Evolutionary conservation across 1,140 invertebrate genomes (phyloP), one percentile per base, ranked within the genome.

Genomic region (Zaprionus camerounensis): DNA sequence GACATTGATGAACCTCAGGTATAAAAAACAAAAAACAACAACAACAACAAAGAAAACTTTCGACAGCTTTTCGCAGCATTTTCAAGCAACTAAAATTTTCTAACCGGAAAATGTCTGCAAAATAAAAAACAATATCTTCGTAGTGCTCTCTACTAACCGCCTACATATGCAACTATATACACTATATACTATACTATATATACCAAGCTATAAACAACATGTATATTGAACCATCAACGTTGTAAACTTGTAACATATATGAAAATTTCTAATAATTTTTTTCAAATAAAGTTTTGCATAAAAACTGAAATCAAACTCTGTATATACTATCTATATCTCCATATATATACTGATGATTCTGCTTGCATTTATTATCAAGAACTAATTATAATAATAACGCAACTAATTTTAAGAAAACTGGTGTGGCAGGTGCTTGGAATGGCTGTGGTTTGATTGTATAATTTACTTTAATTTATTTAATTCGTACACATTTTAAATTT

Each of bases 281-380:
- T 58, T 86, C 70, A 81, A 84, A 85, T 85, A 84, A 84, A 85
- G 78, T 81, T 71, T 84, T 84, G 78, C 82, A 84, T 72, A 46
- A 61, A 65, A 82, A 84, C 81, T 80, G 69, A 77, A 74, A 74
- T 5, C 6, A 59, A 55, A 53, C n/a, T 20, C 41, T 75, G 77
- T 80, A 72, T 64, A 73, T 63, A 51, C 26, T 49, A 46, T 64
- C 11, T 31, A 61, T 31, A 36, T 31, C 56, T 31, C 61, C n/a
- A n/a, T 31, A 17, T n/a, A 46, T 63, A n/a, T 49, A 24, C 2
- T 51, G 26, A 26, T 12, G 13, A 59, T 55, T 13, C 15, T 85
- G 82, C 82, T 66, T 81, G 78, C 82, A 62, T 85, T 65, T 49
- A 22, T 46, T 17, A 34, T 62, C 9, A 46, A 46, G 7, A 46